Evolutionary conservation across 2,113 vertebrate genomes (phyloP), one percentile per base, ranked within the genome.

Genomic region (Clupea harengus): DNA sequence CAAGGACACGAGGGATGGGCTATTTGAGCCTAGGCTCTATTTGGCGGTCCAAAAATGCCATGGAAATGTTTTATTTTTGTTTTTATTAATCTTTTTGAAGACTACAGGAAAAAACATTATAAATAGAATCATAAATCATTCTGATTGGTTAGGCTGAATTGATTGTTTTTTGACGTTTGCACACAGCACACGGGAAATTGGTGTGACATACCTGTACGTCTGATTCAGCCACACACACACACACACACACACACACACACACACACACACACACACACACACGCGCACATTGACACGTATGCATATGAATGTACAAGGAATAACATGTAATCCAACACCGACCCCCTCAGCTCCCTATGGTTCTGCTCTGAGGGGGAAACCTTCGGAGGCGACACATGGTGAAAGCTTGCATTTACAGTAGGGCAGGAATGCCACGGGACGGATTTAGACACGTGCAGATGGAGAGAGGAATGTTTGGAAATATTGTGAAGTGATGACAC

Each of bases 371-470:
- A 28, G n/a, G 64, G 64, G 64, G 28, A 15, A 25, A 32, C 64
- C 25, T 28, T 72, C 10, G 25, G 25, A 72, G 64, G 64, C 64
- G 64, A 72, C n/a, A 72, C 64, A 72, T 18, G 18, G 64, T 11
- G 25, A 72, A 72, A 72, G 64, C 64, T 72, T 72, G 25, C 64
- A 72, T 72, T 72, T 72, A 72, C 64, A 72, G 64, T 72, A 72
- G 64, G 64, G 10, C 28, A 32, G 64, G 25, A 72, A 72, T 13
- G 64, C 64, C 25, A 72, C 10, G 25, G 64, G 64, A 72, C 25
- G 3, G 64, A 72, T 72, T 72, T 72, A 72, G 32, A 22, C 47
- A 86, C 46, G 85, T 81, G 67, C 15, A 84, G 82, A 84, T 60
- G 52, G 82, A 81, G 72, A 46, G 75, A 7, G 50, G 39, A 87